Base-by-base conservation (phyloP, 30 jellyfish, hydroid and myxozoan genomes). In the Rhopilema esculentum region DNA sequence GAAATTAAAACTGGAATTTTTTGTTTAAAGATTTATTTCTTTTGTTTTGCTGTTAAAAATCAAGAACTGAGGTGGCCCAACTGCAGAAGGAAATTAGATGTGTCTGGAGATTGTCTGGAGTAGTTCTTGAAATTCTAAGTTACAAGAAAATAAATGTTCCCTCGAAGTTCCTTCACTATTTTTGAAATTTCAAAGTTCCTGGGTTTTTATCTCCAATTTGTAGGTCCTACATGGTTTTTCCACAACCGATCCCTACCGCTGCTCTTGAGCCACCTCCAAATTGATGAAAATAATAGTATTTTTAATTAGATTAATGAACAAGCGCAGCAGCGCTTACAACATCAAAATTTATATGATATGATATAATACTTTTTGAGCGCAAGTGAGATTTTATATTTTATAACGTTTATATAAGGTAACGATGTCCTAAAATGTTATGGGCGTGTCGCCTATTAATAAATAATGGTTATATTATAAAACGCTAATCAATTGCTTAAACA, bases 1-100 rank as follows among this genome's bases (percentile, higher is more conserved):
- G 72, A 63, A 63, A 63, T 63, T 63, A 63, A 7, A 63, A 63
- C 72, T 63, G 29, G 29, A 63, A 63, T 63, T 63, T 63, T 63
- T 63, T 4, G 8, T 63, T 18, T 2, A 63, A 63, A 24, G 72
- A 19, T 51, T 51, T 51, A 9, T 19, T 51, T 51, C 66, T 51
- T 51, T 51, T 51, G 15, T 51, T 51, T 51, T 51, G 66, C 15
- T 51, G 66, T 51, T 15, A 51, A 51, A 73, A 29, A 40, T 30
- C 84, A 9, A 18, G 48, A 73, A 40, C 20, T 23, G 72, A 73
- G 25, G 24, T 28, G 15, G 15, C 26, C 24, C 70, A 73, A 40
- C 72, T 73, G 25, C 66, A 73, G 29, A 40, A 27, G 33, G 84
- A 40, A 12, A 18, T 73, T 23, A 32, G 48, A 73, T 6, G 8